Percentiles rank a stretch among this genome's conserved stretches.
Evolutionary conservation across 2,113 vertebrate genomes (phyloP).

Genomic region (Opisthocomus hoazin): DNA sequence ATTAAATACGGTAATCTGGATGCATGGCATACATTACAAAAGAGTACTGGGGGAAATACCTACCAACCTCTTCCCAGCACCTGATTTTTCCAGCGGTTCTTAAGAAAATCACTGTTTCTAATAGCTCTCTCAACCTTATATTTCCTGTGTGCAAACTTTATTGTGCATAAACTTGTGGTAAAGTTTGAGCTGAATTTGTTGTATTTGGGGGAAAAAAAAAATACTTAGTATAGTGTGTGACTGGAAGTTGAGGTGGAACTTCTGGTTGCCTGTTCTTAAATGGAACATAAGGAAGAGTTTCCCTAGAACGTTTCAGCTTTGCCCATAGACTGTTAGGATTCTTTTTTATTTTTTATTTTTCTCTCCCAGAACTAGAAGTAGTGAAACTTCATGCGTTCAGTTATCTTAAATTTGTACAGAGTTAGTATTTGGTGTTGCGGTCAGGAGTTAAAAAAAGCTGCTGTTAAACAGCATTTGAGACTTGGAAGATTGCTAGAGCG

Average conservation of each 20-base stretch:
- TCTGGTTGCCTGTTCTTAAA: background rate
- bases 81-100: background rate
- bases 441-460: background rate
- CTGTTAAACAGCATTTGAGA: background rate
- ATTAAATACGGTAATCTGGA: slow-evolving; percentile 75
- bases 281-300: background rate
- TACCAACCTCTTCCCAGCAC: background rate
- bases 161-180: background rate
- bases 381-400: background rate
- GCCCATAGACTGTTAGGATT: background rate
- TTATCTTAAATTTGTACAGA: background rate
- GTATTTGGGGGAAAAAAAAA: background rate
- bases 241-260: background rate
- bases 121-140: background rate
- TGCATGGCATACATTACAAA: background rate
- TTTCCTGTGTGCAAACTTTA: background rate
- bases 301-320: background rate
- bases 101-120: background rate
- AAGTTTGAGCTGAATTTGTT: background rate
- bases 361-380: background rate
- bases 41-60: background rate
- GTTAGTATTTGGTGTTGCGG: background rate
- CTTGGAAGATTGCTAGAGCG: background rate
- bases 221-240: background rate
- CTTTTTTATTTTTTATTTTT: background rate